Percentiles rank a stretch among this genome's conserved stretches.
These are phyloP conservation scores for Drosophila neutralis DNA, from an alignment of 2,888 invertebrate species.

Conservation along the genomic window DNA sequence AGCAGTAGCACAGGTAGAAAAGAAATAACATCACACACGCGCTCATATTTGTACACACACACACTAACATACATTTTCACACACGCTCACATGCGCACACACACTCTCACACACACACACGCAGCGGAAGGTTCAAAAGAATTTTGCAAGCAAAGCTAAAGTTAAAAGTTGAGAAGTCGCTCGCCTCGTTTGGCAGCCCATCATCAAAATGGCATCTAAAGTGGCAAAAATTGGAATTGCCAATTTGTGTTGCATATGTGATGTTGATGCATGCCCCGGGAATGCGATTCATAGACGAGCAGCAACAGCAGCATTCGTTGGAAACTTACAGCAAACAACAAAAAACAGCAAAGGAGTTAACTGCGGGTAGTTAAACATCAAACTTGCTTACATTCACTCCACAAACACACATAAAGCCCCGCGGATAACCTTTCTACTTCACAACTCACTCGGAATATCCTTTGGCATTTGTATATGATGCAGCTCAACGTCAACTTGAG, in stretches of 20 bases:
- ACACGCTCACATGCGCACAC: not conserved
- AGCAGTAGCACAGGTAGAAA: constrained; percentile 53
- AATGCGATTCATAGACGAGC: constrained; percentile 12
- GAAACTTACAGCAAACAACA: constrained; percentile 21
- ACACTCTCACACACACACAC: not conserved
- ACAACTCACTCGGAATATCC: constrained; percentile 10
- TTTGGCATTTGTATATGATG: constrained; percentile 1
- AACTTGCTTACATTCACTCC: constrained; percentile 26
- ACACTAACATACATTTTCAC: constrained; percentile 4
- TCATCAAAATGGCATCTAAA: constrained; percentile 73
- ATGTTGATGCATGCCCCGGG: constrained; percentile 34
- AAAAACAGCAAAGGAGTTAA: constrained; percentile 41
- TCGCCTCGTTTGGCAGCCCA: constrained; percentile 54
- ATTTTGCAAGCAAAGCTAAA: constrained; percentile 52
- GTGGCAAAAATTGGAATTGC: constrained; percentile 73
- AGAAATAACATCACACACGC: constrained; percentile 55
- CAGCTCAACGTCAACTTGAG: constrained; percentile 1
- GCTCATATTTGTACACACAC: constrained; percentile 2
- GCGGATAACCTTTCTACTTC: constrained; percentile 3
- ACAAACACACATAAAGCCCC: constrained; percentile 22
- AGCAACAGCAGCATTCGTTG: constrained; percentile 5
- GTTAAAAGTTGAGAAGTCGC: constrained; percentile 53
- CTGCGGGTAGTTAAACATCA: constrained; percentile 47
- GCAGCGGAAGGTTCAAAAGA: constrained; percentile 63
- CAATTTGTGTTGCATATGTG: constrained; percentile 66